phyloP scores from a whole-genome alignment of 2,113 vertebrate species.

The Hyaena hyaena region DNA sequence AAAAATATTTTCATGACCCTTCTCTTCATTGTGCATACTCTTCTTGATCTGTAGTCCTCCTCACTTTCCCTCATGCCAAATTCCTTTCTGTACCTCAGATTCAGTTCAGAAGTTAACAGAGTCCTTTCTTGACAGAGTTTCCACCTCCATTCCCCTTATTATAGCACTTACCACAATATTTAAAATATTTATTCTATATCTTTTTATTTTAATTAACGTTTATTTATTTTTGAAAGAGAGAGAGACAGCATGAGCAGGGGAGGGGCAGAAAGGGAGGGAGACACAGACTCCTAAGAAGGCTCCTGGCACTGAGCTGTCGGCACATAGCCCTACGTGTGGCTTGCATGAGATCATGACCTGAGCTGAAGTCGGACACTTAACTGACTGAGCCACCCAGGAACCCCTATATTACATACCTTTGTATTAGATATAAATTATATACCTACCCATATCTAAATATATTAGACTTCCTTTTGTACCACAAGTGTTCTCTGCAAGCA shows the following conservation, averaged over 20 bases:
- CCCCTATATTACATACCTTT: background rate
- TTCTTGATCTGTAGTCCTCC: background rate
- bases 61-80: background rate
- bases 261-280: no score
- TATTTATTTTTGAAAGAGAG: no score
- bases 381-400: no score
- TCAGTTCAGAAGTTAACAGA: slow-evolving; percentile 11
- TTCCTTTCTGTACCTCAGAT: background rate
- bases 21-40: background rate
- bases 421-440: background rate
- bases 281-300: no score
- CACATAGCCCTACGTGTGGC: no score
- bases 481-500: background rate
- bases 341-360: no score
- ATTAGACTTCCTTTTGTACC: background rate
- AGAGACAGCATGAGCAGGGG: no score
- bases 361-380: no score
- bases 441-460: background rate
- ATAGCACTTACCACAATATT: background rate
- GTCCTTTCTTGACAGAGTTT: background rate
- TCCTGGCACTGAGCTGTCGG: no score
- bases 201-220: background rate
- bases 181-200: background rate
- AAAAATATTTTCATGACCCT: background rate
- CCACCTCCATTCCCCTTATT: background rate